A percentile compares a stretch with the other conserved stretches of the same genome.
Evolutionary conservation across 2,797 vertebrate species (phyloP).

Genomic region (Pogoniulus pusillus): DNA sequence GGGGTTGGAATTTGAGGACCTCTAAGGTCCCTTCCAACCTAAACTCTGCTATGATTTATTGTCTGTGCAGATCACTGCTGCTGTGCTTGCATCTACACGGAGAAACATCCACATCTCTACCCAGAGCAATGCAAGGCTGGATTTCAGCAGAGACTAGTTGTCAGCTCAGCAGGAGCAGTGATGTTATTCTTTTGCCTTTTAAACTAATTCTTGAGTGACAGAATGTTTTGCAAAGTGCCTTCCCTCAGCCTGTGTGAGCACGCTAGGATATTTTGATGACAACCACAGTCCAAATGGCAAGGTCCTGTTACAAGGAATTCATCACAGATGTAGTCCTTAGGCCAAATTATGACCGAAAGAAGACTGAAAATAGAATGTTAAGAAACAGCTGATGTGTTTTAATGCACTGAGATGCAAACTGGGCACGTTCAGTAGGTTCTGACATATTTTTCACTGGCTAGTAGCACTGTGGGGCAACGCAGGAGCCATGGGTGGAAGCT

Average conservation of each 20-base stretch:
- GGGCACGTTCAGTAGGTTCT: neutral
- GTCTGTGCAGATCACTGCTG: neutral
- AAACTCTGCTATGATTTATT: neutral
- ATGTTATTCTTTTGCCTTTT: neutral
- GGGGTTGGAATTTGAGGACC: no score
- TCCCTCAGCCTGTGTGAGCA: conserved; percentile 4
- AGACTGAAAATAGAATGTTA: conserved; percentile 58
- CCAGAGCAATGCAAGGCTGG: neutral
- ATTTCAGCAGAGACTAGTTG: neutral
- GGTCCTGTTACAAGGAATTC: conserved; percentile 41
- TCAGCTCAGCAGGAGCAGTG: neutral
- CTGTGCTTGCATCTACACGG: neutral
- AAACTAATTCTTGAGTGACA: conserved; percentile 33
- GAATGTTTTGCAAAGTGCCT: neutral
- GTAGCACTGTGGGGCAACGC: neutral
- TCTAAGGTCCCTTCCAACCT: no score
- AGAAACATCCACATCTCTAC: neutral
- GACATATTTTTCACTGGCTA: conserved; percentile 37
- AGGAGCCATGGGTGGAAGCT: neutral
- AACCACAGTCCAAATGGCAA: conserved; percentile 57
- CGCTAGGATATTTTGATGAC: conserved; percentile 45
- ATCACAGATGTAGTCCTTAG: conserved; percentile 53
- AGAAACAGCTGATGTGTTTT: conserved; percentile 54
- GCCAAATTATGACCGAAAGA: conserved; percentile 45
- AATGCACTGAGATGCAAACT: conserved; percentile 49